A percentile compares a stretch with the other conserved stretches of the same genome.
Evolutionary conservation across 2,113 vertebrate species (phyloP).

Genomic region (Tauraco erythrolophus): DNA sequence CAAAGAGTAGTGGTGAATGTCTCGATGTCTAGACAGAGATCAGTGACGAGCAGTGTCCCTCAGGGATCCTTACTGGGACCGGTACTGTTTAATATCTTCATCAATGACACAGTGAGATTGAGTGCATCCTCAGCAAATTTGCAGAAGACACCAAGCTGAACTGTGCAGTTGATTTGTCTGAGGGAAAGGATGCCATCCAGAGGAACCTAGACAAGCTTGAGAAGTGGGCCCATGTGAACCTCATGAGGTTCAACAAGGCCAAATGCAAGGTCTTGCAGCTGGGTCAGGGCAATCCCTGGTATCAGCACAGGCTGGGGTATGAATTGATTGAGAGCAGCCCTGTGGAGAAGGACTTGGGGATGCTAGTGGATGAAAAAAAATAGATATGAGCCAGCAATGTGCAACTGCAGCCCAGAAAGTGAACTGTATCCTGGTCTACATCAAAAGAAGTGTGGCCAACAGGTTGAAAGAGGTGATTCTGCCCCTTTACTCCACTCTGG

Average conservation of each 20-base stretch:
- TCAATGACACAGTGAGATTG: neutral
- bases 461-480: too few species aligned
- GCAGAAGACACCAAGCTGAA: neutral
- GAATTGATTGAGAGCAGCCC: neutral
- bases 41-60: neutral
- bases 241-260: neutral
- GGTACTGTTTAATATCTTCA: neutral
- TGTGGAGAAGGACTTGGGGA: neutral
- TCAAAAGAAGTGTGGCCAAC: neutral
- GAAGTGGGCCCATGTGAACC: neutral
- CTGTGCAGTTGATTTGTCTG: accelerated
- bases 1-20: too few species aligned
- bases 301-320: neutral
- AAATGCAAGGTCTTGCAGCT: neutral
- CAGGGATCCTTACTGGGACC: neutral
- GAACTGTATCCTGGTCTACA: neutral
- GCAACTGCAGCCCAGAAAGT: neutral
- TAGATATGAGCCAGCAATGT: neutral
- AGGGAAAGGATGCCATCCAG: neutral
- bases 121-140: neutral
- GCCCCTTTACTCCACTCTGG: too few species aligned
- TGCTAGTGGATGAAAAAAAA: neutral
- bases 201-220: neutral
- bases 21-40: neutral
- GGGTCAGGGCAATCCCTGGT: accelerated